Conservation (phyloP, 2,888 invertebrate genomes). For the Aproaerema taeniolella region DNA sequence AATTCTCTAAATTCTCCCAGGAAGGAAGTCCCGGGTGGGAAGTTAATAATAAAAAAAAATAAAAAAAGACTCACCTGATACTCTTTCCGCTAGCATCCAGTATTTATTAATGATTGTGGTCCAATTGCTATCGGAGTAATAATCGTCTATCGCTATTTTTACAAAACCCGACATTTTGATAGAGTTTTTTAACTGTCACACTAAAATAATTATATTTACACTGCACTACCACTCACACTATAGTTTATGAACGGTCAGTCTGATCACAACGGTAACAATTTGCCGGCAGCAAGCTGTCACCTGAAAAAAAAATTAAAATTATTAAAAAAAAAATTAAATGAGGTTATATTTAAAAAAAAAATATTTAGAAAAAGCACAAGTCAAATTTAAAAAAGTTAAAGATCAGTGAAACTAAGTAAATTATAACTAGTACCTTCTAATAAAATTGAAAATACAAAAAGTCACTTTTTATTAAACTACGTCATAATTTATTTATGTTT, state of each 20-base stretch:
- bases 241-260: constrained; percentile 24
- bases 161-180: constrained; percentile 80
- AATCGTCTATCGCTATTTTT: constrained; percentile 81
- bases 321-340: neutral
- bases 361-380: no score
- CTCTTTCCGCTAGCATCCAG: constrained; percentile 83
- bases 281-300: constrained; percentile 63
- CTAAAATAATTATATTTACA: constrained; percentile 27
- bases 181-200: constrained; percentile 24
- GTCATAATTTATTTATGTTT: neutral
- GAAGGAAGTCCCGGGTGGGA: no score
- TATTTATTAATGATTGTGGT: constrained; percentile 82
- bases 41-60: no score
- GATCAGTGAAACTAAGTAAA: no score
- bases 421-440: no score
- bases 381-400: no score
- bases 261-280: constrained; percentile 47
- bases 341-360: neutral
- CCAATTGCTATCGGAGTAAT: constrained; percentile 80
- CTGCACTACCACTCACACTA: constrained; percentile 48
- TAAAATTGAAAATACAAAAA: no score
- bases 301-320: constrained; percentile 42
- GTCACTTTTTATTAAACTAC: neutral
- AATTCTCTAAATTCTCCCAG: no score
- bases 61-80: constrained; percentile 78